These are phyloP conservation scores for Panopea generosa DNA, from an alignment of 2,888 invertebrate species.

Conservation along the genomic window DNA sequence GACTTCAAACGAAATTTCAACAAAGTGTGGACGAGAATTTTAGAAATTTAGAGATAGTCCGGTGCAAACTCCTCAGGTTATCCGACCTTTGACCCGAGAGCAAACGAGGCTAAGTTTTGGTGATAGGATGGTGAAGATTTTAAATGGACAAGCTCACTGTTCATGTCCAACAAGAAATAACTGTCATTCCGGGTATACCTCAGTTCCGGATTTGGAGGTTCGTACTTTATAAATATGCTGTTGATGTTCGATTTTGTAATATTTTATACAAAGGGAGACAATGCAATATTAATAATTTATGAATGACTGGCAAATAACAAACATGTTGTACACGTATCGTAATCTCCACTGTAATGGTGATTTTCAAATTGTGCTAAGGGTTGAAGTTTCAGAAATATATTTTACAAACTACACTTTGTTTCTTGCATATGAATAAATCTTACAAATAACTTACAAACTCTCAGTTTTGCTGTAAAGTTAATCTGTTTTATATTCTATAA, in stretches of 20 bases:
- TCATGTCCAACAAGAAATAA: conserved; percentile 72
- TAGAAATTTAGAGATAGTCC: conserved; percentile 71
- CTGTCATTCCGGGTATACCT: conserved; percentile 72
- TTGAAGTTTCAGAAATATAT: too few species aligned
- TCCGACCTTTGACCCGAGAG: conserved; percentile 75
- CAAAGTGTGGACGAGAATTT: conserved; percentile 57
- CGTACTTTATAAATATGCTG: neutral
- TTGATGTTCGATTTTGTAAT: neutral
- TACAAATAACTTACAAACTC: too few species aligned
- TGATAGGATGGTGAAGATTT: conserved; percentile 71
- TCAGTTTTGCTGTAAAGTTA: too few species aligned
- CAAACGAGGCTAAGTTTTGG: conserved; percentile 64
- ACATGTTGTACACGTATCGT: too few species aligned
- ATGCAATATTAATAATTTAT: too few species aligned
- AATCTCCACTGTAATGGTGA: too few species aligned
- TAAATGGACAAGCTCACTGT: conserved; percentile 73
- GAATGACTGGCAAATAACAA: too few species aligned
- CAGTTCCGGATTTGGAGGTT: conserved; percentile 77
- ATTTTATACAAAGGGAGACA: neutral
- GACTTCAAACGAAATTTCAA: conserved; percentile 46
- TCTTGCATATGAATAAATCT: too few species aligned
- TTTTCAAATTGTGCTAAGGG: too few species aligned
- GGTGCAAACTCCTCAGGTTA: conserved; percentile 74
- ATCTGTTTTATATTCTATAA: too few species aligned
- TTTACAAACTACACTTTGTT: too few species aligned